Evolutionary conservation across 2,113 vertebrate species (phyloP).

Genomic region (Galbula dea): DNA sequence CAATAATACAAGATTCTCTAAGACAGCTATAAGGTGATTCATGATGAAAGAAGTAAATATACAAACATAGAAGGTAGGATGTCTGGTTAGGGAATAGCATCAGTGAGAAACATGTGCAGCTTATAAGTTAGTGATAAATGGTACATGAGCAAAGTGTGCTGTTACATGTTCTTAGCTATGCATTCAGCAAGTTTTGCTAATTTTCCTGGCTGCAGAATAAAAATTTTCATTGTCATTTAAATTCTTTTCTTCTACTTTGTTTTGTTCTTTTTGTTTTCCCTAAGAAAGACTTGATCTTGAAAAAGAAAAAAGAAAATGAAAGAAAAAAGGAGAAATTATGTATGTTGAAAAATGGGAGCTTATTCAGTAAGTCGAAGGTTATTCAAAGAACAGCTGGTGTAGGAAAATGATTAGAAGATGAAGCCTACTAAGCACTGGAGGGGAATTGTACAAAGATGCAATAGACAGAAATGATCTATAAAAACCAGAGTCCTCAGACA

Average conservation of each 20-base stretch:
- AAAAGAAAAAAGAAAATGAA: not conserved
- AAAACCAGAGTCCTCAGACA: not conserved
- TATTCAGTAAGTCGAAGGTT: constrained; percentile 45
- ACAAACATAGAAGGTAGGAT: not conserved
- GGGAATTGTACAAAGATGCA: not conserved
- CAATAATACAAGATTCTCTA: not conserved
- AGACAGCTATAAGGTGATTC: not conserved
- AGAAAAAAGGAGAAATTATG: not conserved
- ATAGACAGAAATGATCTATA: not conserved
- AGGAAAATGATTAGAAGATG: constrained; percentile 57
- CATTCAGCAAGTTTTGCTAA: constrained; percentile 13
- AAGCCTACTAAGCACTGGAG: constrained; percentile 22
- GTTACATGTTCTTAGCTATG: not conserved
- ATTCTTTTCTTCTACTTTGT: not conserved
- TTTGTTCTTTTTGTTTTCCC: constrained; percentile 15
- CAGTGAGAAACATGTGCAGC: not conserved
- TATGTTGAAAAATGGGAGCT: constrained; percentile 26
- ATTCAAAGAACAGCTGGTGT: constrained; percentile 56
- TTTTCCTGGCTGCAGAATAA: constrained; percentile 5
- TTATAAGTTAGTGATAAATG: constrained; percentile 8
- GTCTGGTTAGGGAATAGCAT: constrained; percentile 11
- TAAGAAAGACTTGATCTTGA: not conserved
- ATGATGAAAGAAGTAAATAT: constrained; percentile 35
- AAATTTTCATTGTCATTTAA: constrained; percentile 21
- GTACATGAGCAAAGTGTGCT: not conserved